phyloP scores from a whole-genome alignment of 2,113 vertebrate genomes.

The Acanthochromis polyacanthus region DNA sequence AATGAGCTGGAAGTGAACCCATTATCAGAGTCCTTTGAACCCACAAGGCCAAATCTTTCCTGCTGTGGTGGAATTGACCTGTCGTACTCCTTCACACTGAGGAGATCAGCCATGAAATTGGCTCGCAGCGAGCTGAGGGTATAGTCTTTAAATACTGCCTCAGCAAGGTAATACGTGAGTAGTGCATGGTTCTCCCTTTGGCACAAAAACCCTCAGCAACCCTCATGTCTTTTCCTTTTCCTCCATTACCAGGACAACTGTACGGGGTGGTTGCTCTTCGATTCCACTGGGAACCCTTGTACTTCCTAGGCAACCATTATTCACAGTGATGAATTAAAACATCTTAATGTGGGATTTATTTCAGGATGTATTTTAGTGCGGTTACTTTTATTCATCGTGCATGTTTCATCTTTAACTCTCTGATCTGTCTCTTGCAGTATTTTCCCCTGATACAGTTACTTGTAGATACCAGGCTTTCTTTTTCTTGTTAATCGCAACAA shows the following conservation, averaged over 20 bases:
- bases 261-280: slow-evolving; percentile 19
- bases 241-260: slow-evolving; percentile 42
- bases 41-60: slow-evolving; percentile 46
- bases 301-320: slow-evolving; percentile 12
- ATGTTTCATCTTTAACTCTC: neutral
- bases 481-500: neutral
- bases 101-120: slow-evolving; percentile 83
- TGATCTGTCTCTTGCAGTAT: neutral
- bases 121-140: slow-evolving; percentile 62
- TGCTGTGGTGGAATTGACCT: slow-evolving; percentile 70
- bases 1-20: slow-evolving; percentile 44
- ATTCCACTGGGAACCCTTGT: neutral
- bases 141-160: slow-evolving; percentile 68
- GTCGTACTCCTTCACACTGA: slow-evolving; percentile 62
- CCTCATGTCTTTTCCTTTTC: slow-evolving; percentile 30
- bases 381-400: neutral
- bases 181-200: slow-evolving; percentile 38
- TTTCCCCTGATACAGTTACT: neutral
- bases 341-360: slow-evolving; percentile 22
- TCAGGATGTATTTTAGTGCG: slow-evolving; percentile 8
- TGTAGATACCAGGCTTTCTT: neutral
- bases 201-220: slow-evolving; percentile 46
- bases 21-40: slow-evolving; percentile 50
- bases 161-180: slow-evolving; percentile 42
- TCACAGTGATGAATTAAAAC: slow-evolving; percentile 5